These are phyloP conservation scores for Clitarchus hookeri DNA, from an alignment of 2,888 invertebrate species.

Conservation along the genomic window DNA sequence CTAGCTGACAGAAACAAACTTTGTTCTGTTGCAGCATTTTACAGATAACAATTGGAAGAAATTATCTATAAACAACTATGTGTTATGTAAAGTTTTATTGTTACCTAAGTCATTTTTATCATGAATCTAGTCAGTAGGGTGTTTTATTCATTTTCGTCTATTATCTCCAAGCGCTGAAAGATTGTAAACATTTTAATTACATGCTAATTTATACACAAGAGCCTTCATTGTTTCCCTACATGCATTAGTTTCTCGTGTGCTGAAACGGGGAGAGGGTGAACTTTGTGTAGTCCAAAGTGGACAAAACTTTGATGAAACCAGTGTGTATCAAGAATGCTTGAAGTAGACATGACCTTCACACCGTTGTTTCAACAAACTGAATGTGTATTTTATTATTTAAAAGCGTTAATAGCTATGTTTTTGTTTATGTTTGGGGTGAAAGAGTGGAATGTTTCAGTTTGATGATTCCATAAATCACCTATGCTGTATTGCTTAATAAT, in stretches of 20 bases:
- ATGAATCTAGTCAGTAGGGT: conserved; percentile 53
- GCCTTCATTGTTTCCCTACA: conserved; percentile 25
- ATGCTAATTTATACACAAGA: conserved; percentile 31
- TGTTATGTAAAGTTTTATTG: conserved; percentile 44
- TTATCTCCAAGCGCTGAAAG: conserved; percentile 11
- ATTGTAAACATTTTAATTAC: conserved; percentile 18
- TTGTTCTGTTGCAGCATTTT: conserved; percentile 32
- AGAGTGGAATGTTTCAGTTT: conserved; percentile 14
- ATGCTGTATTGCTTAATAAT: not conserved
- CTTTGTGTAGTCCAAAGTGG: conserved; percentile 57
- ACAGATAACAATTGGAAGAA: conserved; percentile 5
- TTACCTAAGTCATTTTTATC: conserved; percentile 51
- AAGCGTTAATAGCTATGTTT: not conserved
- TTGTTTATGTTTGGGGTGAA: not conserved
- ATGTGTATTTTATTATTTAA: conserved; percentile 10
- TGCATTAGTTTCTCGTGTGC: conserved; percentile 32
- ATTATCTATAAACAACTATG: conserved; percentile 33
- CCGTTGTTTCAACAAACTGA: not conserved
- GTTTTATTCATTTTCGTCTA: conserved; percentile 32
- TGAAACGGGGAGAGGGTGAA: conserved; percentile 49
- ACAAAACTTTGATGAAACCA: conserved; percentile 45
- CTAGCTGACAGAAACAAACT: conserved; percentile 30
- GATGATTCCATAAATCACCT: conserved; percentile 14
- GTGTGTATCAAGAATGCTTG: conserved; percentile 34
- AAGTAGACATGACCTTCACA: conserved; percentile 17